Evolutionary conservation across 2,888 invertebrate genomes (phyloP).

Genomic region (Heliconius sara): DNA sequence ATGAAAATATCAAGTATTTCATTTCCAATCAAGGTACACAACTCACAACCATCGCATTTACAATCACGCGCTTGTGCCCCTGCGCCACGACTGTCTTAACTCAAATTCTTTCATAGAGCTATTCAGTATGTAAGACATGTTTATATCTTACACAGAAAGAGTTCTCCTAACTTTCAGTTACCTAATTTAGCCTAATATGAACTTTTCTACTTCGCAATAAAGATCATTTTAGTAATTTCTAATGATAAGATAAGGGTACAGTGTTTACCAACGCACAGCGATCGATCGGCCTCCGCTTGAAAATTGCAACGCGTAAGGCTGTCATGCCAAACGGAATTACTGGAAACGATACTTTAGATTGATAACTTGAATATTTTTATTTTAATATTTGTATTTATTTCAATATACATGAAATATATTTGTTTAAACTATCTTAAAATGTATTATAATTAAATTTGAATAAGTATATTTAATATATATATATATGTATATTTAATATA

Average conservation of each 20-base stretch:
- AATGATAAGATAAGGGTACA: slow-evolving; percentile 69
- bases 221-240: slow-evolving; percentile 53
- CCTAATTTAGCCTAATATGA: slow-evolving; percentile 35
- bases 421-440: no score
- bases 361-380: not conserved
- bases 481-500: not conserved
- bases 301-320: slow-evolving; percentile 76
- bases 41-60: no score
- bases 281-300: slow-evolving; percentile 81
- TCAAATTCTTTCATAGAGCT: slow-evolving; percentile 11
- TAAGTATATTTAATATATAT: not conserved
- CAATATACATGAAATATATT: not conserved
- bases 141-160: slow-evolving; percentile 34
- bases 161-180: slow-evolving; percentile 29
- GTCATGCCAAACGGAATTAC: slow-evolving; percentile 62
- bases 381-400: not conserved
- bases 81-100: no score
- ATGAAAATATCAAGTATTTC: no score
- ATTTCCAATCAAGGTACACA: no score
- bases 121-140: slow-evolving; percentile 39
- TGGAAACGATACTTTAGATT: slow-evolving; percentile 54
- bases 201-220: slow-evolving; percentile 48
- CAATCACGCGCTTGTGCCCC: no score
- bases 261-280: slow-evolving; percentile 79
- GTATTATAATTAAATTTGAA: not conserved